These are phyloP conservation scores for Cydia splendana DNA, from an alignment of 1,140 invertebrate genomes.

Conservation along the genomic window DNA sequence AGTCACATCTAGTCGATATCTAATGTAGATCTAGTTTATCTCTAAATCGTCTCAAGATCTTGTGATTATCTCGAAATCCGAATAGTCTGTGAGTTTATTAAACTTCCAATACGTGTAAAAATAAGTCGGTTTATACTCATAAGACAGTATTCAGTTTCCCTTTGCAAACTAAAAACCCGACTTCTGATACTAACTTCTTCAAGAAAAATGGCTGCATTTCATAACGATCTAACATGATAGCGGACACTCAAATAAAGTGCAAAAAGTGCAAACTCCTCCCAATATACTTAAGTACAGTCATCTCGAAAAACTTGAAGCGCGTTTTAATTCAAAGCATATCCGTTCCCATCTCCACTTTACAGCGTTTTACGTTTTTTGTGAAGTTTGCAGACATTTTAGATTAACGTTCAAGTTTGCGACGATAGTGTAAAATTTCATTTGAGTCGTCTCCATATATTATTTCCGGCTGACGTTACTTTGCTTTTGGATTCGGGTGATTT, in stretches of 20 bases:
- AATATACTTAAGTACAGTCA: constrained; percentile 29
- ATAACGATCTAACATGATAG: constrained; percentile 16
- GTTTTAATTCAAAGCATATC: constrained; percentile 27
- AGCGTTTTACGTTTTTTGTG: constrained; percentile 15
- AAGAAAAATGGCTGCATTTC: constrained; percentile 5
- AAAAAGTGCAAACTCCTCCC: constrained; percentile 2
- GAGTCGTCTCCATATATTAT: constrained; percentile 25
- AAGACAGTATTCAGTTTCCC: too few relatives aligned
- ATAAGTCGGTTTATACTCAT: too few relatives aligned
- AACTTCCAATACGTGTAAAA: too few relatives aligned
- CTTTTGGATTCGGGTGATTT: constrained; percentile 8
- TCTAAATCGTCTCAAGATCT: too few relatives aligned
- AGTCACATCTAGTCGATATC: too few relatives aligned
- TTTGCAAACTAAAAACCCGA: neutral
- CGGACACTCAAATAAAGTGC: neutral
- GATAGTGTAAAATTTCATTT: constrained; percentile 24
- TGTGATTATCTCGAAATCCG: too few relatives aligned
- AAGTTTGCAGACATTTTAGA: constrained; percentile 31
- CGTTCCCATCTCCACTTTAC: constrained; percentile 17
- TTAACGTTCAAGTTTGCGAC: constrained; percentile 21
- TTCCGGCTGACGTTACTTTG: constrained; percentile 26
- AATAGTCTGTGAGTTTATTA: too few relatives aligned
- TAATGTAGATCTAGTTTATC: too few relatives aligned
- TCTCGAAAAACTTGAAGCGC: neutral
- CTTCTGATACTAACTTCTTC: neutral